These are phyloP conservation scores for Deilephila elpenor DNA, from an alignment of 2,888 invertebrate species.

Conservation along the genomic window DNA sequence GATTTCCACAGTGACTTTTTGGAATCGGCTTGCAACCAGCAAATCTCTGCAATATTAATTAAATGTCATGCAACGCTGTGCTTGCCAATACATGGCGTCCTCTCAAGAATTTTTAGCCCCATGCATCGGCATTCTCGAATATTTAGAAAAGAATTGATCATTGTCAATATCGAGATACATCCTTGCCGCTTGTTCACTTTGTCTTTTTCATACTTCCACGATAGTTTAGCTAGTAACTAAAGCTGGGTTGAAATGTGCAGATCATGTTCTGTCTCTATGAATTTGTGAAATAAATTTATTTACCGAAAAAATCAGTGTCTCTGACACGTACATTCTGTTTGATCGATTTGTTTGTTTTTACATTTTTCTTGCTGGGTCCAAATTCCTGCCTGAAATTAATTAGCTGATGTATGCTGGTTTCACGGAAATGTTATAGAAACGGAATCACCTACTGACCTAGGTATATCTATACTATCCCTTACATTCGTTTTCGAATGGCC, in stretches of 20 bases:
- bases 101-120: too few species aligned
- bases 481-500: conserved; percentile 55
- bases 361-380: conserved; percentile 36
- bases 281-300: not conserved
- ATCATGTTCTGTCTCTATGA: too few species aligned
- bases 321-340: conserved; percentile 26
- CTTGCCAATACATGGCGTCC: too few species aligned
- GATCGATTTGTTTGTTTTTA: conserved; percentile 36
- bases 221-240: not conserved
- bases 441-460: conserved; percentile 56
- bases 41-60: too few species aligned
- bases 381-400: conserved; percentile 48
- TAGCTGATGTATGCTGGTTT: conserved; percentile 27
- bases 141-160: not conserved
- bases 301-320: conserved; percentile 44
- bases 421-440: not conserved
- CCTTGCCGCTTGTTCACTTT: not conserved
- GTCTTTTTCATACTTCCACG: not conserved
- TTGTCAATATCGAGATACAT: not conserved
- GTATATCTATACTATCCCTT: conserved; percentile 72
- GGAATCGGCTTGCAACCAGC: not conserved
- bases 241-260: too few species aligned
- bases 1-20: not conserved
- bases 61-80: too few species aligned
- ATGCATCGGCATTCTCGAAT: too few species aligned